These are phyloP conservation scores for Callipepla californica DNA, from an alignment of 2,113 vertebrate genomes.

Conservation along the genomic window DNA sequence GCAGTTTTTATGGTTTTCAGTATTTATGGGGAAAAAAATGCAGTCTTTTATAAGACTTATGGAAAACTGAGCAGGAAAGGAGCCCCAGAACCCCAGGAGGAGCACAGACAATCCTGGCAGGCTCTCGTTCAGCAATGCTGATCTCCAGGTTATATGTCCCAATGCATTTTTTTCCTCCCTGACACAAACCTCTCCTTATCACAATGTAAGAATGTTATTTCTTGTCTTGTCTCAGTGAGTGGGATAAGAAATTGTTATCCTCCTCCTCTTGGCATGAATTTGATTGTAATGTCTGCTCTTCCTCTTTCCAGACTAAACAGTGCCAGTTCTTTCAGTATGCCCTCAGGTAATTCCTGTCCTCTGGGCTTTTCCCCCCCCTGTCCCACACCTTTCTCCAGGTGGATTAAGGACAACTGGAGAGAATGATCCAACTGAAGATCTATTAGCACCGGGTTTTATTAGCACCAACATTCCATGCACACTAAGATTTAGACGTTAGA, in stretches of 20 bases:
- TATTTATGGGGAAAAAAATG: too few species aligned
- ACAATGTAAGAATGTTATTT: neutral
- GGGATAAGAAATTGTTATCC: neutral
- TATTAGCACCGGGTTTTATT: neutral
- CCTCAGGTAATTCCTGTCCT: slow-evolving; percentile 58
- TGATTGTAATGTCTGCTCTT: slow-evolving; percentile 54
- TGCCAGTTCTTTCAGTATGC: neutral
- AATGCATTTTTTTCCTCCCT: neutral
- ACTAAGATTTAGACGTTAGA: neutral
- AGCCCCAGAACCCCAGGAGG: neutral
- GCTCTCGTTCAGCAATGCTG: neutral
- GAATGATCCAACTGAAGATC: neutral
- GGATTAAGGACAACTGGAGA: neutral
- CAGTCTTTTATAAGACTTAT: neutral
- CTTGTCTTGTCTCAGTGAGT: neutral
- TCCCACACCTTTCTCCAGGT: slow-evolving; percentile 20
- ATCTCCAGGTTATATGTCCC: neutral
- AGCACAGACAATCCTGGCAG: neutral
- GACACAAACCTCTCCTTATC: neutral
- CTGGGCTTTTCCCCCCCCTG: neutral
- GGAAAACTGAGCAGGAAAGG: neutral
- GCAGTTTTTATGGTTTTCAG: neutral
- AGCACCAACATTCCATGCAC: neutral
- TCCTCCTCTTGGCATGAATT: slow-evolving; percentile 26
- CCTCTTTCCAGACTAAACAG: slow-evolving; percentile 73